phyloP scores from a whole-genome alignment of 2,113 vertebrate genomes.

The Apteryx owenii region DNA sequence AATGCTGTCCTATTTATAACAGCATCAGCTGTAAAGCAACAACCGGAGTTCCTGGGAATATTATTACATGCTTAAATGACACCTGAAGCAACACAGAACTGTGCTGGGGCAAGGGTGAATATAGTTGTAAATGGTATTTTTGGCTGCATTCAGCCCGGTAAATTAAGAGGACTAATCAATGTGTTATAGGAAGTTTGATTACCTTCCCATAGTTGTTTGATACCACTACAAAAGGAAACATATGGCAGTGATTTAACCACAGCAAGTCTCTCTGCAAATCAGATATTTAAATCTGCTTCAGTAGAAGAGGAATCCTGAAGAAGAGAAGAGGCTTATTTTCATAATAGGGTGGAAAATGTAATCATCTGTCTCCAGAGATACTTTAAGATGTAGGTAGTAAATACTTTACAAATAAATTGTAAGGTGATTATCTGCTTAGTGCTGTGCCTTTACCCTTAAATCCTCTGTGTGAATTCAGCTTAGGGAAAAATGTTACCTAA shows the following conservation, averaged over 20 bases:
- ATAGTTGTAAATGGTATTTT: not conserved
- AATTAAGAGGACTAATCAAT: not conserved
- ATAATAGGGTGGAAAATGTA: not conserved
- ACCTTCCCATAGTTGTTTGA: not conserved
- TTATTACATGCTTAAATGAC: not conserved
- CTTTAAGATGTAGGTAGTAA: not conserved
- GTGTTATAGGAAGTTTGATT: not conserved
- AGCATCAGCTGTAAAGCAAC: not conserved
- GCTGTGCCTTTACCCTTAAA: not conserved
- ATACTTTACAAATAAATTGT: not conserved
- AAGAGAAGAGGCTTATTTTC: conserved; percentile 10
- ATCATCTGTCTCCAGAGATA: not conserved
- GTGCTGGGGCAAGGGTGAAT: not conserved
- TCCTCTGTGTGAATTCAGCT: not conserved
- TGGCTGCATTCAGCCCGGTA: not conserved
- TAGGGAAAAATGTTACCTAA: not conserved
- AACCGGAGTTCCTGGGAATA: not conserved
- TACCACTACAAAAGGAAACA: not conserved
- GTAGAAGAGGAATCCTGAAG: not conserved
- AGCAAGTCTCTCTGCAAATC: not conserved
- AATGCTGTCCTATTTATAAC: not conserved
- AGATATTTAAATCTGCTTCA: not conserved
- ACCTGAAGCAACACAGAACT: not conserved
- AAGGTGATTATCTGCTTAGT: not conserved
- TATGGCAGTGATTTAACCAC: not conserved